phyloP scores from a whole-genome alignment of 2,797 vertebrate species.

The Taeniopygia guttata region DNA sequence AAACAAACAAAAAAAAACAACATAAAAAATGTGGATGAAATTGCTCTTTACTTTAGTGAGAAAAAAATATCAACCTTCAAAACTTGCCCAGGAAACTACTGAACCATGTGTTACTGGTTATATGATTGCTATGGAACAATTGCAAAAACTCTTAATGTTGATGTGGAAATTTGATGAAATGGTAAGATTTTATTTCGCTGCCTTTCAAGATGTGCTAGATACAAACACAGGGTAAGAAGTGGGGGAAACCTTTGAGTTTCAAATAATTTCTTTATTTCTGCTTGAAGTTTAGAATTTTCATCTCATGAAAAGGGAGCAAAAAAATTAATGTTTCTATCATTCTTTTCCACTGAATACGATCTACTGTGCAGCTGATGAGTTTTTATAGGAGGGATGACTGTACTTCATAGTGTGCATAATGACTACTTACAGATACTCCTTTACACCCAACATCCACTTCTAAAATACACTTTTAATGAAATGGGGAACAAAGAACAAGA shows the following conservation, averaged over 20 bases:
- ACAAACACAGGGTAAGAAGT: not conserved
- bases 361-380: not conserved
- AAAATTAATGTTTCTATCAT: not conserved
- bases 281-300: not conserved
- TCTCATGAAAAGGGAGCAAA: not conserved
- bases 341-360: not conserved
- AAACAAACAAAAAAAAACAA: too few relatives aligned
- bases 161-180: not conserved
- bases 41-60: not conserved
- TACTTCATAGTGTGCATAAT: not conserved
- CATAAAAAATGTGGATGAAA: rapidly evolving
- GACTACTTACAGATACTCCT: not conserved
- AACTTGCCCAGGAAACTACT: not conserved
- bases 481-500: not conserved
- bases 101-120: not conserved
- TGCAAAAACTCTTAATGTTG: not conserved
- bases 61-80: not conserved
- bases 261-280: not conserved
- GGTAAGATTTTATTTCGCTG: not conserved
- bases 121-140: not conserved
- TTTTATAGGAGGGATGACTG: not conserved
- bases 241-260: not conserved
- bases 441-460: not conserved
- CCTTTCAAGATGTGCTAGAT: not conserved
- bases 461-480: not conserved